phyloP scores from a whole-genome alignment of 2,113 vertebrate genomes.

The Nymphicus hollandicus region DNA sequence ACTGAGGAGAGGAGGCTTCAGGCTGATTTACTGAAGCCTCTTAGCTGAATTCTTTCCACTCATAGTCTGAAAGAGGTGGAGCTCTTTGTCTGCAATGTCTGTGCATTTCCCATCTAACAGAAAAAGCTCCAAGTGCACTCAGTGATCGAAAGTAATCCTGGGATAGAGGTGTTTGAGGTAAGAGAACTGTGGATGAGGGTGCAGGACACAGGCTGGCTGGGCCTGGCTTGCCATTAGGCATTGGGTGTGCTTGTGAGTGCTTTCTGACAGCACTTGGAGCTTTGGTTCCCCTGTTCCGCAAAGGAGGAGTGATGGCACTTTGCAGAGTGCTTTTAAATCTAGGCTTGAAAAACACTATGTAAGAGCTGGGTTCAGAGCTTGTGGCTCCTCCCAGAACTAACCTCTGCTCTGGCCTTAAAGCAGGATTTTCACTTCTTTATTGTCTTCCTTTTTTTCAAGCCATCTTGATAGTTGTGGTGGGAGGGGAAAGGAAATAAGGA shows the following conservation, averaged over 20 bases:
- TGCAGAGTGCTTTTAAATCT: not conserved
- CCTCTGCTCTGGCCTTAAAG: not conserved
- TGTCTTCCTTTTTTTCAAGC: not conserved
- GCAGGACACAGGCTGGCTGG: not conserved
- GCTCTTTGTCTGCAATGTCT: not conserved
- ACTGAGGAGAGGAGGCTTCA: not conserved
- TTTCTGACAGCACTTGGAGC: not conserved
- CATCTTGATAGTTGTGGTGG: not conserved
- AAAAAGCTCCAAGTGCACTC: not conserved
- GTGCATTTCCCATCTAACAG: not conserved
- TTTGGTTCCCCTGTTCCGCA: not conserved
- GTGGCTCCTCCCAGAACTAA: not conserved
- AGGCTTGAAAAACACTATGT: not conserved
- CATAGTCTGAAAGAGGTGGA: slow-evolving; percentile 2
- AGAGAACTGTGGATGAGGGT: not conserved
- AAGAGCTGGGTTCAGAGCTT: not conserved
- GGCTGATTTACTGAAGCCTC: slow-evolving; percentile 53
- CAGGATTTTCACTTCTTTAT: not conserved
- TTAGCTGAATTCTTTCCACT: slow-evolving; percentile 60
- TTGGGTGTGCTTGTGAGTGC: not conserved
- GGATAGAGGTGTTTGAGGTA: not conserved
- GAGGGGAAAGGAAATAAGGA: not conserved
- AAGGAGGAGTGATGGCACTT: not conserved
- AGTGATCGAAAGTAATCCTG: not conserved
- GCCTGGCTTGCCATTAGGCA: not conserved